Conservation (phyloP, 2,888 invertebrate species). For the Polietes domitor region DNA sequence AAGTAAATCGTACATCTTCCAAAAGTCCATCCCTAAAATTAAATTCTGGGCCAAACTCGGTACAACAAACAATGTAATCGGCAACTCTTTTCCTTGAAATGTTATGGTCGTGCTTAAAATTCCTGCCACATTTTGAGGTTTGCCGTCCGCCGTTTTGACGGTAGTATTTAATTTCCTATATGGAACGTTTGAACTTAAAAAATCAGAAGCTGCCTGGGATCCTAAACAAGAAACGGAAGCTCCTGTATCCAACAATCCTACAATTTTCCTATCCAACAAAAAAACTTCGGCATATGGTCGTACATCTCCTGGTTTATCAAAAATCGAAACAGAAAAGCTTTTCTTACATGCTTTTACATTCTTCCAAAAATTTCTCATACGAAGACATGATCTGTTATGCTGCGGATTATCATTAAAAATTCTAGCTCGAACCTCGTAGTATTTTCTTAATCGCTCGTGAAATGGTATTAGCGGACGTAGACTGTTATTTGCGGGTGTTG, state of each 20-base stretch:
- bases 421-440: slow-evolving; percentile 17
- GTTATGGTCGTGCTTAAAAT: neutral
- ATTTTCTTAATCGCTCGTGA: slow-evolving; percentile 31
- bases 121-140: slow-evolving; percentile 13
- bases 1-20: slow-evolving; percentile 32
- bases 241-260: slow-evolving; percentile 54
- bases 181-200: slow-evolving; percentile 13
- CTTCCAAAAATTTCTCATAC: slow-evolving; percentile 40
- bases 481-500: too few relatives aligned
- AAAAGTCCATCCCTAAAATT: slow-evolving; percentile 49
- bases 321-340: neutral
- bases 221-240: too few relatives aligned
- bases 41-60: slow-evolving; percentile 39
- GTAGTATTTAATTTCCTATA: slow-evolving; percentile 5
- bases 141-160: slow-evolving; percentile 44
- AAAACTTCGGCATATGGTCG: slow-evolving; percentile 52
- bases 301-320: slow-evolving; percentile 39
- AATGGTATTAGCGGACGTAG: slow-evolving; percentile 27
- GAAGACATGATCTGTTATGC: neutral
- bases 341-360: slow-evolving; percentile 25
- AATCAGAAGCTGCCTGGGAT: slow-evolving; percentile 15
- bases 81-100: neutral
- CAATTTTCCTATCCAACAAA: slow-evolving; percentile 21
- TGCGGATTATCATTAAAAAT: slow-evolving; percentile 32
- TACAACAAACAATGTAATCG: slow-evolving; percentile 15